phyloP scores from a whole-genome alignment of 2,888 invertebrate genomes.

The Ditylenchus weischeri region DNA sequence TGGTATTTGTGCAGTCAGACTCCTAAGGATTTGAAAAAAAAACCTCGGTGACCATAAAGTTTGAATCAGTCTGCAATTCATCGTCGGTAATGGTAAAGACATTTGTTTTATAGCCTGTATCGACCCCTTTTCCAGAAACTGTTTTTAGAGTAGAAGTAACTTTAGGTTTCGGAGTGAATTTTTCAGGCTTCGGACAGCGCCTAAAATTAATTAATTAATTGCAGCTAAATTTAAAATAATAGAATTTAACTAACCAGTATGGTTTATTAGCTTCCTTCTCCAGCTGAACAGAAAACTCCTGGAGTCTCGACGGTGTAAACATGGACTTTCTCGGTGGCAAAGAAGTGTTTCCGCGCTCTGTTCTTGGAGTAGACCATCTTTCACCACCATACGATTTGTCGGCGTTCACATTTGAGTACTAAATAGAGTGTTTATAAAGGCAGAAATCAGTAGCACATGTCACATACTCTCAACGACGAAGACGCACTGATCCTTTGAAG shows the following conservation, averaged over 20 bases:
- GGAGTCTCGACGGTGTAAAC: constrained; percentile 30
- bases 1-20: neutral
- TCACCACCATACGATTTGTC: constrained; percentile 20
- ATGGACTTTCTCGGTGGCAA: constrained; percentile 30
- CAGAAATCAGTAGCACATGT: neutral
- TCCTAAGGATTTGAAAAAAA: too few species aligned
- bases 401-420: neutral
- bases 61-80: neutral
- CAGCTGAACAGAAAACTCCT: constrained; percentile 23
- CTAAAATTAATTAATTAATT: neutral
- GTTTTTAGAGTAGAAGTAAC: neutral
- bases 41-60: neutral
- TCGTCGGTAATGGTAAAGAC: constrained; percentile 12
- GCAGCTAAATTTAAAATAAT: neutral
- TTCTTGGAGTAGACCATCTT: constrained; percentile 19
- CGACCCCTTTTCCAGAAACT: neutral
- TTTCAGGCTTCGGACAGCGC: constrained; percentile 22
- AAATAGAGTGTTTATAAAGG: neutral
- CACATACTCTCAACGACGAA: constrained; percentile 15
- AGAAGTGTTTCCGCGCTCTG: constrained; percentile 12
- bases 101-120: constrained; percentile 11
- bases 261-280: constrained; percentile 20
- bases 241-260: constrained; percentile 13
- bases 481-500: constrained; percentile 21
- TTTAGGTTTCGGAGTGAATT: neutral